Evolutionary conservation across 92 coral and sea anemone species (phyloP), one percentile per base, ranked within the genome.

Genomic region (Parazoanthus darwini): DNA sequence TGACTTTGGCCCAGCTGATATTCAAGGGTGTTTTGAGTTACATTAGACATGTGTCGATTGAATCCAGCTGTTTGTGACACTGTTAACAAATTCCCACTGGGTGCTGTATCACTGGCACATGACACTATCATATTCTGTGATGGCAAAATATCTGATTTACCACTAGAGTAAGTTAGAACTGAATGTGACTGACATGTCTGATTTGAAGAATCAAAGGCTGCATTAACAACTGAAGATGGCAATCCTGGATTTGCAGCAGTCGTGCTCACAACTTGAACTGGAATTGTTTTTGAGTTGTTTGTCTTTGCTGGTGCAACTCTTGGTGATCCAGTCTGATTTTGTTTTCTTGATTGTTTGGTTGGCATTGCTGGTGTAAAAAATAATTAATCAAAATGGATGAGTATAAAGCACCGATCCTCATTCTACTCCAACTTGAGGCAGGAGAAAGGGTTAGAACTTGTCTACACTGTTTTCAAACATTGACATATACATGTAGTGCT

Each of bases 241-340:
- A 71, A 33, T 25, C 46, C n/a, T 33, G 48, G 68, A 70, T 70
- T 72, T 6, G 16, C 29, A 46, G n/a, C 46, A 71, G 66, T 72
- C 2, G 42, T 42, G 56, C 74, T 23, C 74, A 63, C 46, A 44
- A 22, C 25, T 8, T 67, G 23, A 3, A 54, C 9, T 13, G 79
- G 15, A 46, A 8, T 48, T 50, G 66, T 26, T 84, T 48, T 71
- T 4, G 87, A 33, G 8, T 36, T 71, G 42, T 51, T 72, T 84
- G 33, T 73, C 43, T 84, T 84, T 6, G n/a, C 67, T 42, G 74
- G 42, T 14, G 35, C 8, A 9, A 56, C 26, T n/a, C 74, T 42
- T 66, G 66, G 54, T 63, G 87, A 71, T 71, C 67, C 79, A 4
- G 67, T 8, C 26, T 78, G 68, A 67, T 70, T 84, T 33, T 71